phyloP scores from a whole-genome alignment of 1,140 invertebrate genomes.

The Zaprionus vittiger region DNA sequence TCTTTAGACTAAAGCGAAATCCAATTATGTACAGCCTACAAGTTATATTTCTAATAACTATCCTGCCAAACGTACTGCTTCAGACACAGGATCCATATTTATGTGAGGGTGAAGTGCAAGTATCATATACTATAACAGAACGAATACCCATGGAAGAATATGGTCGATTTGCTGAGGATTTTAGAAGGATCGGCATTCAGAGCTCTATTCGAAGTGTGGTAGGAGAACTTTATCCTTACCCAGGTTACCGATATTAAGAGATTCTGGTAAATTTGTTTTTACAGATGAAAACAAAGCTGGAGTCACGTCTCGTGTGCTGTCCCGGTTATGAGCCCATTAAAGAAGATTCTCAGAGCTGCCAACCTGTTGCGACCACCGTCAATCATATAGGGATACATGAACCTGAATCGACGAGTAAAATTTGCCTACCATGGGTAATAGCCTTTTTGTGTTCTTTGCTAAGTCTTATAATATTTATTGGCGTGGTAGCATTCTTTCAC shows the following conservation, averaged over 20 bases:
- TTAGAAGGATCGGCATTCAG: not conserved
- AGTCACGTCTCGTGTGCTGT: conserved; percentile 37
- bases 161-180: not conserved
- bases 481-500: not conserved
- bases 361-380: not conserved
- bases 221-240: conserved; percentile 1
- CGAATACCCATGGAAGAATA: conserved; percentile 12
- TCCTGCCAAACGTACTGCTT: conserved; percentile 1
- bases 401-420: not conserved
- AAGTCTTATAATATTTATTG: not conserved
- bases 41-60: not conserved
- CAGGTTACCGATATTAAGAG: not conserved
- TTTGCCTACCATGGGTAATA: not conserved
- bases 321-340: conserved; percentile 24
- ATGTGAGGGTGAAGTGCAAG: not conserved
- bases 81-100: conserved; percentile 19
- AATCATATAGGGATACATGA: not conserved
- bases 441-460: not conserved
- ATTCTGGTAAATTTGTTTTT: not conserved
- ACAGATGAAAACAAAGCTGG: conserved; percentile 41
- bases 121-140: conserved; percentile 8
- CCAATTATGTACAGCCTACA: conserved; percentile 7
- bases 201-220: conserved; percentile 13
- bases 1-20: not conserved
- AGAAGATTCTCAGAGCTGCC: conserved; percentile 12